Conservation (phyloP, 1,140 invertebrate species). For the Bombus impatiens region DNA sequence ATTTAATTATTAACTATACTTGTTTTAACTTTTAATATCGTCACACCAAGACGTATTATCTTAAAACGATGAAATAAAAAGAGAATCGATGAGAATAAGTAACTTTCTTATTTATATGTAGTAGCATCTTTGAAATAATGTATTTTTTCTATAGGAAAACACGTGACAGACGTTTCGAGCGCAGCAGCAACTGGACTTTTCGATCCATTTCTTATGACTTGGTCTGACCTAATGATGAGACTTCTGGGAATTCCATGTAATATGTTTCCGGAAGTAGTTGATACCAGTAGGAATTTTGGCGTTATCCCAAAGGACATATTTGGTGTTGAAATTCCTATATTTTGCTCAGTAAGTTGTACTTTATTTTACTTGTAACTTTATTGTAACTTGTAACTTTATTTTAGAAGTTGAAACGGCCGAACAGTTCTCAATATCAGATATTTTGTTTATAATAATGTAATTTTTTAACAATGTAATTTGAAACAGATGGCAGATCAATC, state of each 20-base stretch:
- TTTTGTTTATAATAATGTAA: background rate
- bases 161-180: conserved; percentile 94
- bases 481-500: conserved; percentile 90
- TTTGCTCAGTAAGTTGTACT: conserved; percentile 86
- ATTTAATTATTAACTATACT: too few species aligned
- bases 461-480: background rate
- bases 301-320: conserved; percentile 85
- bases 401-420: background rate
- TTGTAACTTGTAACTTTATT: too few species aligned
- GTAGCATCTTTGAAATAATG: background rate
- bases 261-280: conserved; percentile 91
- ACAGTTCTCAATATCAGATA: too few species aligned
- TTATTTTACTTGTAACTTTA: too few species aligned
- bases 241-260: conserved; percentile 87
- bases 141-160: conserved; percentile 74
- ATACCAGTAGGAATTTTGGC: conserved; percentile 90
- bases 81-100: too few species aligned
- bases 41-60: too few species aligned
- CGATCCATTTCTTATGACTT: conserved; percentile 94
- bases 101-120: background rate
- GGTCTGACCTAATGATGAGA: conserved; percentile 88
- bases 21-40: too few species aligned
- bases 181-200: conserved; percentile 96
- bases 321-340: conserved; percentile 90
- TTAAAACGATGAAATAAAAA: too few species aligned